Conservation (phyloP, 2,797 vertebrate species). For the Gephyroberyx darwinii region DNA sequence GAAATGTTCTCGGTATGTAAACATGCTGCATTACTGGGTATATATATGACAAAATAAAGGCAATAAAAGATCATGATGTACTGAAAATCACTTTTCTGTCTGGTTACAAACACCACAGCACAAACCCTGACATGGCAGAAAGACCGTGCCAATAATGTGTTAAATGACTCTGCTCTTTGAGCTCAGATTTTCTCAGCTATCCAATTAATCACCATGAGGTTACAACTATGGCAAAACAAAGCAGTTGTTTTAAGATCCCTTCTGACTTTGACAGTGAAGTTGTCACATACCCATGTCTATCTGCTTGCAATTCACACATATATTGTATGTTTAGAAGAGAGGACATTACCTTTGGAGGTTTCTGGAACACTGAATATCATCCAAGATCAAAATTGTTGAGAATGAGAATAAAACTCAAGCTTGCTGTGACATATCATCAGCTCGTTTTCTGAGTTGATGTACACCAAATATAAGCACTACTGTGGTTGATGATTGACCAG, state of each 20-base stretch:
- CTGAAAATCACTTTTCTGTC: neutral
- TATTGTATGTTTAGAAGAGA: neutral
- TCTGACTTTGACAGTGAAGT: neutral
- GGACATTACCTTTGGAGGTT: neutral
- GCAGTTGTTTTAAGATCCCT: neutral
- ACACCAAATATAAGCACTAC: neutral
- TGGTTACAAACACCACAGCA: neutral
- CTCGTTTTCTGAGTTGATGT: neutral
- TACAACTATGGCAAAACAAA: neutral
- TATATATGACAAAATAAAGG: neutral
- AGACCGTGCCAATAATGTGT: neutral
- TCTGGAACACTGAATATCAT: neutral
- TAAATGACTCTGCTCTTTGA: neutral
- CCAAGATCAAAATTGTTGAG: neutral
- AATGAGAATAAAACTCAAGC: neutral
- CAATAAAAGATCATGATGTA: neutral
- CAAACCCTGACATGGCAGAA: neutral
- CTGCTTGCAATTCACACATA: neutral
- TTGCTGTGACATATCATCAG: neutral
- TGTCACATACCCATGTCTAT: neutral
- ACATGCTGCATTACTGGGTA: neutral
- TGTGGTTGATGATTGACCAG: constrained; percentile 65
- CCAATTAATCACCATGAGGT: neutral
- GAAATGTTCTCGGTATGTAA: neutral
- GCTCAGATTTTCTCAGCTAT: neutral